Percentiles rank a stretch among this genome's conserved stretches.
These are phyloP conservation scores for Drosophila arizonae DNA, from an alignment of 1,140 invertebrate species.

Conservation along the genomic window DNA sequence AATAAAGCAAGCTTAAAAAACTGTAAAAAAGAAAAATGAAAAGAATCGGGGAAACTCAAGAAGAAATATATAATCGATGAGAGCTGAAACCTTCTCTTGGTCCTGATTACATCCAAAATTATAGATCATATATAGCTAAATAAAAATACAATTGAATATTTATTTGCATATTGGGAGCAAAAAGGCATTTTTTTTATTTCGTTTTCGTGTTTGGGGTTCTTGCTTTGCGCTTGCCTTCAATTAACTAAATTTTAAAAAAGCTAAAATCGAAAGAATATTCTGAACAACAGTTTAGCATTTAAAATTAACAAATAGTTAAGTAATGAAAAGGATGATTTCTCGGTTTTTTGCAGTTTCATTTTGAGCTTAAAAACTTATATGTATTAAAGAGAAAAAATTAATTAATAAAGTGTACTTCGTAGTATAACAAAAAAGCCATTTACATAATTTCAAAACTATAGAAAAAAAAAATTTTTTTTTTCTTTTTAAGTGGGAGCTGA, in stretches of 20 bases:
- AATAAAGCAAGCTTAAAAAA: too few relatives aligned
- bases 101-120: constrained; percentile 42
- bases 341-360: constrained; percentile 7
- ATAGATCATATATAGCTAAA: constrained; percentile 4
- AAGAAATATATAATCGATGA: background rate
- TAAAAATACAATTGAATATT: constrained; percentile 31
- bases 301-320: constrained; percentile 44
- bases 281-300: constrained; percentile 32
- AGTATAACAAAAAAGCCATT: constrained; percentile 42
- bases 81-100: constrained; percentile 63
- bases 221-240: constrained; percentile 45
- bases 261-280: constrained; percentile 40
- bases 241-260: constrained; percentile 62
- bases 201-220: constrained; percentile 48
- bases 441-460: constrained; percentile 48
- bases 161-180: constrained; percentile 58
- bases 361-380: constrained; percentile 63
- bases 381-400: constrained; percentile 35
- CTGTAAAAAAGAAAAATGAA: background rate
- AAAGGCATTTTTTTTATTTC: constrained; percentile 67
- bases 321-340: constrained; percentile 18
- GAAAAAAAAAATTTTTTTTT: constrained; percentile 13
- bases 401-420: constrained; percentile 11
- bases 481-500: background rate
- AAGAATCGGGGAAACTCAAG: background rate